Percentiles rank a stretch among this genome's conserved stretches.
These are phyloP conservation scores for Oligia latruncula DNA, from an alignment of 2,888 invertebrate species.

Conservation along the genomic window DNA sequence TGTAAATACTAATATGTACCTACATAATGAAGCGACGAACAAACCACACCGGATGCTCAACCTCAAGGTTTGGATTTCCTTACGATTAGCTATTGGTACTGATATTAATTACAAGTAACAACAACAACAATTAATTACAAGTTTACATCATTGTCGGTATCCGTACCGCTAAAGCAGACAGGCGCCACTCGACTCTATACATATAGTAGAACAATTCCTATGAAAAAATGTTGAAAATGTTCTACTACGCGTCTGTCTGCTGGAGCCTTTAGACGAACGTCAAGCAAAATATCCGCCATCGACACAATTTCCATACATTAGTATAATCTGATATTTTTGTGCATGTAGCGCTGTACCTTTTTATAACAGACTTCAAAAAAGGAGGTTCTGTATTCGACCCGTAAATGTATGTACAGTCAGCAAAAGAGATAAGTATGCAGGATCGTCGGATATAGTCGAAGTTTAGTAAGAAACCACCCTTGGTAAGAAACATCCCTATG, in stretches of 20 bases:
- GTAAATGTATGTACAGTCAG: too few species aligned
- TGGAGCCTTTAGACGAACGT: neutral
- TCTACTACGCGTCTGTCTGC: neutral
- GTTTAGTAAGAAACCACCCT: too few species aligned
- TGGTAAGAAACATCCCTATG: too few species aligned
- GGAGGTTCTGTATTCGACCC: too few species aligned
- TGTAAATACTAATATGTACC: conserved; percentile 2
- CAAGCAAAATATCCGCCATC: neutral
- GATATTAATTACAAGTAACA: conserved; percentile 28
- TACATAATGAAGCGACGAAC: conserved; percentile 14
- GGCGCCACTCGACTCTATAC: neutral
- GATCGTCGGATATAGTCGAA: too few species aligned
- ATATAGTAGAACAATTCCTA: too few species aligned
- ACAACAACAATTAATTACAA: too few species aligned
- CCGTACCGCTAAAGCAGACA: neutral
- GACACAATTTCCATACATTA: neutral
- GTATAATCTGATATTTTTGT: neutral
- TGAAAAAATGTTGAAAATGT: too few species aligned
- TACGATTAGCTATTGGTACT: conserved; percentile 21
- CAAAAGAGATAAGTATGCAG: too few species aligned
- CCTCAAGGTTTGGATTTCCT: conserved; percentile 58
- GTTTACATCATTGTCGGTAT: conserved; percentile 21
- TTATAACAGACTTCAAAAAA: neutral
- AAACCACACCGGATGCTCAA: conserved; percentile 21
- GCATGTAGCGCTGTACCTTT: neutral